Evolutionary conservation across 2,888 invertebrate genomes (phyloP).

Genomic region (Torymus auratus): DNA sequence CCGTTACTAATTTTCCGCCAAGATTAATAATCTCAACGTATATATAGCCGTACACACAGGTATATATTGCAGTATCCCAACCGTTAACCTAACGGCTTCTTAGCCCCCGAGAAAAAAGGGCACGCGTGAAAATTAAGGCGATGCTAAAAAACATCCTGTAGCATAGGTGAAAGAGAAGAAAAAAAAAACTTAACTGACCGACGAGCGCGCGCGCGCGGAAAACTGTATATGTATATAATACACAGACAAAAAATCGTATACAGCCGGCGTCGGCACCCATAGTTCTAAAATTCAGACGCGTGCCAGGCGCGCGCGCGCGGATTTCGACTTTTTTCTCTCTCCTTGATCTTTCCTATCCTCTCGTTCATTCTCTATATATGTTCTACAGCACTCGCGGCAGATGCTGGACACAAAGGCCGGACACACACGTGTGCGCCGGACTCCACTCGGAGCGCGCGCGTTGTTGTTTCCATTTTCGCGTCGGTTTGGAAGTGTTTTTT

Average conservation of each 20-base stretch:
- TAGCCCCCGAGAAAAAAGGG: neutral
- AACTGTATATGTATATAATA: neutral
- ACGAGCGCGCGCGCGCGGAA: slow-evolving; percentile 10
- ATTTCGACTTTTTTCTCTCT: slow-evolving; percentile 8
- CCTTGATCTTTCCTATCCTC: neutral
- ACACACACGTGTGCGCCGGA: slow-evolving; percentile 4
- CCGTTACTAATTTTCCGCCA: too few species aligned
- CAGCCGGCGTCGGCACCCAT: neutral
- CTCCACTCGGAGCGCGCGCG: neutral
- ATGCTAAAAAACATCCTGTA: neutral
- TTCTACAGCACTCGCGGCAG: neutral
- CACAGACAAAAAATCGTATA: too few species aligned
- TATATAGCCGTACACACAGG: too few species aligned
- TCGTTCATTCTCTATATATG: neutral
- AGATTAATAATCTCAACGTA: too few species aligned
- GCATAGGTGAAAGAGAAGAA: neutral
- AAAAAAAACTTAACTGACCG: slow-evolving; percentile 9
- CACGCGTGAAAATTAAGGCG: neutral
- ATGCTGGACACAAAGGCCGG: neutral
- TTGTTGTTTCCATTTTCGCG: neutral
- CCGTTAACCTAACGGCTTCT: too few species aligned
- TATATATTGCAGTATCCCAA: too few species aligned
- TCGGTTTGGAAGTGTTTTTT: neutral
- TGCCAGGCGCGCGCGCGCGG: slow-evolving; percentile 24
- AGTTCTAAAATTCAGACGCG: neutral